phyloP scores from a whole-genome alignment of 1,140 invertebrate species.

The Trinorchestia longiramus region DNA sequence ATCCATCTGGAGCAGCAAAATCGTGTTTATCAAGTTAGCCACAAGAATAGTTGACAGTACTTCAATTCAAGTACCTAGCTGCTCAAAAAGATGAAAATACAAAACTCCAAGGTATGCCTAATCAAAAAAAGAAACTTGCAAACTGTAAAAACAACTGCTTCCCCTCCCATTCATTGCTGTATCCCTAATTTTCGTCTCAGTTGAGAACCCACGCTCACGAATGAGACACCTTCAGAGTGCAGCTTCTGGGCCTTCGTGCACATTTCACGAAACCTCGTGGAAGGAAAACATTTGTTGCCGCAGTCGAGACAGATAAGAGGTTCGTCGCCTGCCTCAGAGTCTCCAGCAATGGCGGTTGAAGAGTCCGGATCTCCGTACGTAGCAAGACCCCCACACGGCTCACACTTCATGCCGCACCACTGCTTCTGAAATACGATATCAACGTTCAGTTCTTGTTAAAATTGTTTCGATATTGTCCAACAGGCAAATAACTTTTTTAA shows the following conservation, averaged over 20 bases:
- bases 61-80: no score
- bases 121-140: no score
- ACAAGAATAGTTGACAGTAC: no score
- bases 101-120: no score
- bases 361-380: not conserved
- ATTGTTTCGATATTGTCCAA: not conserved
- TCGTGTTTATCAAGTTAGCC: no score
- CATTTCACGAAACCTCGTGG: not conserved
- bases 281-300: not conserved
- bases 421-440: not conserved
- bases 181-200: not conserved
- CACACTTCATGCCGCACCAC: slow-evolving; percentile 24
- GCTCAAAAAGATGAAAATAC: no score
- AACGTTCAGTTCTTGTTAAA: not conserved
- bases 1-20: no score
- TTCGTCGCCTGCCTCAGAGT: not conserved
- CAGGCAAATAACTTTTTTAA: not conserved
- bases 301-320: not conserved
- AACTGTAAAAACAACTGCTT: no score
- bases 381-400: not conserved
- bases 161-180: not conserved
- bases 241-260: not conserved
- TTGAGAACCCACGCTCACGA: not conserved
- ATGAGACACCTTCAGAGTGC: not conserved
- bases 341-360: not conserved